phyloP scores from a whole-genome alignment of 1,140 invertebrate species.

The Pygmarrhopalites habei region DNA sequence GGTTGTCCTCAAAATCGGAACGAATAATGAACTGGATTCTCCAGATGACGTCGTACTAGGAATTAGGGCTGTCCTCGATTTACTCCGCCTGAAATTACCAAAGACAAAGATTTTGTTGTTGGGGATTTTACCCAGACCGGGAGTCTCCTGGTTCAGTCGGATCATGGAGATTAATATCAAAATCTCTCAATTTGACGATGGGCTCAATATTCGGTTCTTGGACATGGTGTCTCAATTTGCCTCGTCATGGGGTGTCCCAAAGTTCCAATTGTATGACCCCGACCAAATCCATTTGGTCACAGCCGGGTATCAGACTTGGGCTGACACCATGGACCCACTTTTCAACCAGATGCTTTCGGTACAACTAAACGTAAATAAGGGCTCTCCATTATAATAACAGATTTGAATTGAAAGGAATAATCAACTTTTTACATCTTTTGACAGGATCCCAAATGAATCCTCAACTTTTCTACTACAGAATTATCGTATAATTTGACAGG shows the following conservation, averaged over 20 bases:
- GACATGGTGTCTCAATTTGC: slow-evolving; percentile 10
- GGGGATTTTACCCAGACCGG: slow-evolving; percentile 9
- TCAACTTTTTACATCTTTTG: too few species aligned
- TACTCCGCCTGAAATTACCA: not conserved
- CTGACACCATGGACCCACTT: slow-evolving; percentile 16
- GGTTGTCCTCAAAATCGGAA: slow-evolving; percentile 24
- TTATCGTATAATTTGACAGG: too few species aligned
- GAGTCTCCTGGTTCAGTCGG: not conserved
- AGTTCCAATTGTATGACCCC: not conserved
- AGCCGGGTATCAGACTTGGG: slow-evolving; percentile 12
- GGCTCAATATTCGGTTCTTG: not conserved
- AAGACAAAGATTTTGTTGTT: slow-evolving; percentile 14
- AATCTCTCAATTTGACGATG: slow-evolving; percentile 2
- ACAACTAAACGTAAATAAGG: not conserved
- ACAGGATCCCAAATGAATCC: too few species aligned
- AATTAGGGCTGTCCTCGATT: not conserved
- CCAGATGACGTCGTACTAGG: not conserved
- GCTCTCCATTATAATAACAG: not conserved
- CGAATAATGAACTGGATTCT: slow-evolving; percentile 3
- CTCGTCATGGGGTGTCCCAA: not conserved
- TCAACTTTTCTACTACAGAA: too few species aligned
- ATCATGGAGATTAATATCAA: slow-evolving; percentile 14
- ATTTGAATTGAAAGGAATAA: too few species aligned
- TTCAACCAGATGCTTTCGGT: not conserved
- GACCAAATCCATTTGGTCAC: slow-evolving; percentile 10